Evolutionary conservation across 2,113 vertebrate species (phyloP).

Genomic region (Cyanoliseus patagonus): DNA sequence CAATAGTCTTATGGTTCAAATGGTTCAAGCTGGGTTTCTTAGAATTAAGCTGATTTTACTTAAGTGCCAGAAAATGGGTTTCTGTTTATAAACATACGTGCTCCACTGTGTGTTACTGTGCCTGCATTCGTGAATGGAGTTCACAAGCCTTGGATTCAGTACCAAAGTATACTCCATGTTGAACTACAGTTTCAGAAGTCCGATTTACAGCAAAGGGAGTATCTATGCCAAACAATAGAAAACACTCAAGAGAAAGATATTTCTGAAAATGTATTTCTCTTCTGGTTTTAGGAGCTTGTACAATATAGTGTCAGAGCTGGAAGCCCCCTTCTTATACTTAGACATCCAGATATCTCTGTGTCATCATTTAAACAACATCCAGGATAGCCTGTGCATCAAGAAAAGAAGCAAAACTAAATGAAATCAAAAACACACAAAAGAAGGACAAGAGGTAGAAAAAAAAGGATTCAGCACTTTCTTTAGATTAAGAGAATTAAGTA

Average conservation of each 20-base stretch:
- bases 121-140: not conserved
- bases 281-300: not conserved
- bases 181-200: not conserved
- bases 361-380: not conserved
- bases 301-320: not conserved
- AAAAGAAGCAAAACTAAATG: not conserved
- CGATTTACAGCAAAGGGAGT: not conserved
- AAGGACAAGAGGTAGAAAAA: not conserved
- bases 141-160: not conserved
- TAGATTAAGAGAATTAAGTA: not conserved
- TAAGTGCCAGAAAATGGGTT: not conserved
- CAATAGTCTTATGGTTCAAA: not conserved
- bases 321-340: not conserved
- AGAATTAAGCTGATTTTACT: not conserved
- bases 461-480: not conserved
- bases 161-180: not conserved
- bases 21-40: not conserved
- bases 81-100: not conserved
- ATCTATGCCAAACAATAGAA: not conserved
- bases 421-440: not conserved
- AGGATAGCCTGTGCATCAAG: not conserved
- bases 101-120: not conserved
- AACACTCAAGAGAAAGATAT: not conserved
- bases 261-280: not conserved
- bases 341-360: not conserved